Evolutionary conservation across 92 coral and sea anemone species (phyloP), one percentile per base, ranked within the genome.

Genomic region (Actinernus sp.): DNA sequence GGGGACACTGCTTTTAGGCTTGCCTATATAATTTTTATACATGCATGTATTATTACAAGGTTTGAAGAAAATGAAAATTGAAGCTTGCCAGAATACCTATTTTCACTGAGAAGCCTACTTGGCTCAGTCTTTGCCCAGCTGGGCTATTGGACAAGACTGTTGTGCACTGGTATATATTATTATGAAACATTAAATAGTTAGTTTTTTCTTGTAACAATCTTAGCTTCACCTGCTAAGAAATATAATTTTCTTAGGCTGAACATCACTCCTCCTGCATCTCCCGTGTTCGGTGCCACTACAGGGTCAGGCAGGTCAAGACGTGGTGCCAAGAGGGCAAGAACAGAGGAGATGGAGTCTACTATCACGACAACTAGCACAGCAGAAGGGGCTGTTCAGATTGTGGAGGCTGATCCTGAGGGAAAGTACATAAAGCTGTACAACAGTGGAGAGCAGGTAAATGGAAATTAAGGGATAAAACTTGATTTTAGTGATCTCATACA

Each of bases 241-340:
- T 34, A 34, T 34, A 0, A 20, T 5, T 31, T 21, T 50, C 25
- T 16, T 71, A 93, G 98, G 72, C 65, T 93, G 55, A 75, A 93
- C 62, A 93, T 93, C 59, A 70, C 90, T 25, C 89, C 98, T n/a
- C 98, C 98, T 6, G 74, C 96, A 2, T 93, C 98, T 10, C 97
- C 98, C 21, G 97, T 93, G 20, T 71, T 78, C 53, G 96, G 93
- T n/a, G 63, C 41, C 41, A 6, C 41, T 48, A 13, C 60, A 79
- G 50, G 30, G 29, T 36, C 40, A 6, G 14, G 55, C 55, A 16
- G 26, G 4, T 20, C 52, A 32, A 58, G 77, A 31, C 79, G 77
- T 13, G 47, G 88, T 19, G 76, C 84, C 47, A 88, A 92, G 61
- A 65, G 96, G 16, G 76, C 87, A 0, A 86, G 98, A 32, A 86